phyloP scores from a whole-genome alignment of 2,113 vertebrate genomes.

The Mirza zaza region DNA sequence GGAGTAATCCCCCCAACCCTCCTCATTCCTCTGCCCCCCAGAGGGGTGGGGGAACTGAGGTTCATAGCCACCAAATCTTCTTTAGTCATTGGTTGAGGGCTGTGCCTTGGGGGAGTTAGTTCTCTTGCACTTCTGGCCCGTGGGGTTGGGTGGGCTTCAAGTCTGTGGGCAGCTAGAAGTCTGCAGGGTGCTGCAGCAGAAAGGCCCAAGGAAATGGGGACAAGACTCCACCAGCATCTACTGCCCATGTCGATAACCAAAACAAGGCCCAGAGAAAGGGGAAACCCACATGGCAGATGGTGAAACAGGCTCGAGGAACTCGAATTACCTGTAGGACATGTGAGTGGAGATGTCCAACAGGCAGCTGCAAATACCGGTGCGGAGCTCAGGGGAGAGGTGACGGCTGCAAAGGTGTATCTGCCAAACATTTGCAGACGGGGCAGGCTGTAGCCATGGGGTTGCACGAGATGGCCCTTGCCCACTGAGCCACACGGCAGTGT shows the following conservation, averaged over 20 bases:
- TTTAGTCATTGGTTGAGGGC: background rate
- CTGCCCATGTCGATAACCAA: background rate
- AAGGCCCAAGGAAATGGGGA: too few species aligned
- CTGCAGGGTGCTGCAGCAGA: accelerated
- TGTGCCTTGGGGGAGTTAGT: background rate
- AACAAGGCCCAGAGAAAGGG: background rate
- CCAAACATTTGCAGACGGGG: too few species aligned
- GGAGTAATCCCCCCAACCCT: background rate
- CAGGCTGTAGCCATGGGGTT: background rate
- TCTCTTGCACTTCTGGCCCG: background rate
- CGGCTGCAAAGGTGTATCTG: accelerated
- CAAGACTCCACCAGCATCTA: background rate
- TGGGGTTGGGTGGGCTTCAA: background rate
- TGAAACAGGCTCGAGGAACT: background rate
- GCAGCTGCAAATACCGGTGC: background rate
- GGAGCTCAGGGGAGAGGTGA: background rate
- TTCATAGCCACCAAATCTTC: background rate
- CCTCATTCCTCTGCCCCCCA: too few species aligned
- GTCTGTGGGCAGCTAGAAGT: background rate
- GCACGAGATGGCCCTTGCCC: background rate
- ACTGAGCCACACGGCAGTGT: background rate
- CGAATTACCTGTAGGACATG: background rate
- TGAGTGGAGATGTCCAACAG: background rate
- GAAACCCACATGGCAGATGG: background rate
- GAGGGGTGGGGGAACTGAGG: background rate